These are phyloP conservation scores for Polylopha cassiicola DNA, from an alignment of 2,888 invertebrate genomes.

Conservation along the genomic window DNA sequence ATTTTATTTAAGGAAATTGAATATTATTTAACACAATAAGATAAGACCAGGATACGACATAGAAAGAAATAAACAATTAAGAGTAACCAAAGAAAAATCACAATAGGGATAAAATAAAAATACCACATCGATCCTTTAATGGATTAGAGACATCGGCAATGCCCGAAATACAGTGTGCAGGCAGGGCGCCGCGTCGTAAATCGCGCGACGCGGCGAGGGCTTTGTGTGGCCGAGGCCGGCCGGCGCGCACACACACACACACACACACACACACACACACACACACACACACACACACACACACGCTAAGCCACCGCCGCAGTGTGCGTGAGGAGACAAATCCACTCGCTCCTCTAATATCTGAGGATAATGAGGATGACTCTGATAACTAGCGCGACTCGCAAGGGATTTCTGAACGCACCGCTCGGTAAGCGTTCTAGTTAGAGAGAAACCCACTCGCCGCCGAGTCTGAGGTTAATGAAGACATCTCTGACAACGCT, in stretches of 20 bases:
- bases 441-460: no score
- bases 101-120: conserved; percentile 15
- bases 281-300: conserved; percentile 24
- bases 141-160: conserved; percentile 49
- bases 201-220: conserved; percentile 73
- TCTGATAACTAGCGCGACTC: no score
- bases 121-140: conserved; percentile 43
- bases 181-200: conserved; percentile 76
- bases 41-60: no score
- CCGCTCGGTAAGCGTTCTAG: no score
- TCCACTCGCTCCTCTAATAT: no score
- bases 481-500: no score
- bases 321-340: background rate
- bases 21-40: no score
- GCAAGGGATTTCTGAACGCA: no score
- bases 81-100: conserved; percentile 2
- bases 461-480: no score
- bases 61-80: conserved; percentile 1
- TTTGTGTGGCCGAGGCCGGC: conserved; percentile 62
- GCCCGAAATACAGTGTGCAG: conserved; percentile 75
- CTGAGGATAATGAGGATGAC: no score
- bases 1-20: no score
- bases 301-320: conserved; percentile 5
- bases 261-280: conserved; percentile 12
- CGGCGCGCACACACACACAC: conserved; percentile 30